phyloP scores from a whole-genome alignment of 2,888 invertebrate genomes.

The Ochlodes sylvanus region DNA sequence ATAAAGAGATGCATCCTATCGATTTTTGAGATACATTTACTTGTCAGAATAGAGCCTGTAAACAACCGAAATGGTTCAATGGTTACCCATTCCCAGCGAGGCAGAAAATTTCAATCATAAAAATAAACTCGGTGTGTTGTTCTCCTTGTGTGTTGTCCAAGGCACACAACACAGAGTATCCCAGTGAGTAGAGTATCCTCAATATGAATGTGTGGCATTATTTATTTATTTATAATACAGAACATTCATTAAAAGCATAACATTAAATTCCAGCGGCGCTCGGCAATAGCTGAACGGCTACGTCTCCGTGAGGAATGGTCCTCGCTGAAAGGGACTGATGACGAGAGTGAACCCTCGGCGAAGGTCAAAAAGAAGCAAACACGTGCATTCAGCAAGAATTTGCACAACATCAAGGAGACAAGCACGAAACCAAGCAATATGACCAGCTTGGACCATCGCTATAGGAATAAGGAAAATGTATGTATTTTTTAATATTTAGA shows the following conservation, averaged over 20 bases:
- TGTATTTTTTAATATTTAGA: not conserved
- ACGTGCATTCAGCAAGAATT: slow-evolving; percentile 7
- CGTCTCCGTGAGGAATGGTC: slow-evolving; percentile 74
- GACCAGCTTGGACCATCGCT: not conserved
- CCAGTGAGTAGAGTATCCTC: too few species aligned
- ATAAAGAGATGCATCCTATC: too few species aligned
- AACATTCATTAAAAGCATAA: not conserved
- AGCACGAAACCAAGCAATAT: not conserved
- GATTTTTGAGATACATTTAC: too few species aligned
- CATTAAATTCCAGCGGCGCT: slow-evolving; percentile 64
- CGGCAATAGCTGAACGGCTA: slow-evolving; percentile 69
- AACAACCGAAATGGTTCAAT: too few species aligned
- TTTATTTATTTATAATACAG: too few species aligned
- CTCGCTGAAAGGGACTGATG: slow-evolving; percentile 62
- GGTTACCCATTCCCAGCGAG: too few species aligned
- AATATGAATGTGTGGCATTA: too few species aligned
- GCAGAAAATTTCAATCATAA: too few species aligned
- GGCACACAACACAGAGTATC: too few species aligned
- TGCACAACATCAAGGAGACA: slow-evolving; percentile 2
- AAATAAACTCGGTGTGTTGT: too few species aligned
- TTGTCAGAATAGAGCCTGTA: too few species aligned
- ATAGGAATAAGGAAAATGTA: slow-evolving; percentile 30
- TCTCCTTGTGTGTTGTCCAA: too few species aligned
- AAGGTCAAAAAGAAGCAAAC: slow-evolving; percentile 21
- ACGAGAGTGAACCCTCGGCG: slow-evolving; percentile 29